Evolutionary conservation across 2,797 vertebrate genomes (phyloP).

Genomic region (Leucoraja ocellata): DNA sequence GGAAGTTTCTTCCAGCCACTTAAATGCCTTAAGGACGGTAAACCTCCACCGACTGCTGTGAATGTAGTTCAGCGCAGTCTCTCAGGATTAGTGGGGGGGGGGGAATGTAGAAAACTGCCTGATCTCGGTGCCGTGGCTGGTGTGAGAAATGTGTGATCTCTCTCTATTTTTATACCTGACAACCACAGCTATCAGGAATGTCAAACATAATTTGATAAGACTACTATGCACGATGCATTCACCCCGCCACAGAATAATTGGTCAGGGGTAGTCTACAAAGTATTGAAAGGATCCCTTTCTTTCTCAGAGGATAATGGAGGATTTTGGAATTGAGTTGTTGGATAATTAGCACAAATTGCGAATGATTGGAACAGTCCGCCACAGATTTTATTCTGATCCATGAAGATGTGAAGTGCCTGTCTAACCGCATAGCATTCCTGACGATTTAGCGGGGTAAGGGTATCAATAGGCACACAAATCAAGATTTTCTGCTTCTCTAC

Average conservation of each 20-base stretch:
- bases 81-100: slow-evolving; percentile 50
- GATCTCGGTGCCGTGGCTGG: slow-evolving; percentile 49
- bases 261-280: not conserved
- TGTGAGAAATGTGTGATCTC: slow-evolving; percentile 40
- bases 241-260: slow-evolving; percentile 44
- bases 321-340: slow-evolving; percentile 13
- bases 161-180: slow-evolving; percentile 52
- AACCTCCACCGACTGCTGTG: slow-evolving; percentile 39
- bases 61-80: slow-evolving; percentile 50
- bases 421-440: not conserved
- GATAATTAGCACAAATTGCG: slow-evolving; percentile 28
- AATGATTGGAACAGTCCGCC: not conserved
- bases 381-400: not conserved
- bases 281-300: slow-evolving; percentile 12
- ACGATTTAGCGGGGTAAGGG: not conserved
- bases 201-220: slow-evolving; percentile 60
- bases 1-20: slow-evolving; percentile 45
- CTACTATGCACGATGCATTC: slow-evolving; percentile 39
- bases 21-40: slow-evolving; percentile 40
- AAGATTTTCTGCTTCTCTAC: slow-evolving; percentile 21
- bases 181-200: slow-evolving; percentile 54
- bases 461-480: not conserved
- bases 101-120: slow-evolving; percentile 49
- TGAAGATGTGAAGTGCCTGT: not conserved
- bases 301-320: not conserved